Evolutionary conservation across 2,797 vertebrate genomes (phyloP), one percentile per base, ranked within the genome.

Genomic region (Mastacembelus armatus): DNA sequence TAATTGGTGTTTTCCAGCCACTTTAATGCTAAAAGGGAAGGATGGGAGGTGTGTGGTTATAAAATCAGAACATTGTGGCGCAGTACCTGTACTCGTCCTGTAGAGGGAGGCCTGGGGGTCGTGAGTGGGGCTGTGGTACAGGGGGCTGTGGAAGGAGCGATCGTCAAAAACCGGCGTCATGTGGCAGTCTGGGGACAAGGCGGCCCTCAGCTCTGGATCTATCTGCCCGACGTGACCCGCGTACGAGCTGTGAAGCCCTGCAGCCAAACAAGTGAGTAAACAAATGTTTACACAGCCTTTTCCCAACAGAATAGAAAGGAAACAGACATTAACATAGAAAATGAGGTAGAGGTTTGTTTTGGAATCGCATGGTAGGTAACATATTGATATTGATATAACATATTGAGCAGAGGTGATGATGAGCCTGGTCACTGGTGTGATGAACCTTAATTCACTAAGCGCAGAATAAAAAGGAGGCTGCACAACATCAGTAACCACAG

Each of bases 91-190:
- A 54, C 87, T 93, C 1, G 91, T 91, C 72, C 95, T 95, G 83
- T 95, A 98, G 73, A 96, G 56, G 0, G 95, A 93, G 35, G 88
- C 94, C 60, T 95, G 88, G 0, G 94, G 90, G 36, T 95, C 95
- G 0, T 96, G 95, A 44, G 91, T 94, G 9, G 97, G 96, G 74
- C 96, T 98, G 66, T 96, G 95, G 90, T 95, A 98, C 35, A 97
- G 88, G 0, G 97, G 98, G 79, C 97, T 98, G 88, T 97, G 97
- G 86, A 97, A 98, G 12, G 96, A 93, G 78, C 94, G 94, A 62
- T 97, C 98, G 47, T 98, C 96, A 0, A 97, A 99, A 59, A 98
- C 96, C 0, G 98, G 96, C 7, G 95, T 96, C 90, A 98, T 96
- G 83, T 97, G 97, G 85, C 96, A 77, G 74, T 98, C 97, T 0